Percentiles rank a stretch among this genome's conserved stretches.
These are phyloP conservation scores for Chymomyza costata DNA, from an alignment of 1,140 invertebrate species.

Conservation along the genomic window DNA sequence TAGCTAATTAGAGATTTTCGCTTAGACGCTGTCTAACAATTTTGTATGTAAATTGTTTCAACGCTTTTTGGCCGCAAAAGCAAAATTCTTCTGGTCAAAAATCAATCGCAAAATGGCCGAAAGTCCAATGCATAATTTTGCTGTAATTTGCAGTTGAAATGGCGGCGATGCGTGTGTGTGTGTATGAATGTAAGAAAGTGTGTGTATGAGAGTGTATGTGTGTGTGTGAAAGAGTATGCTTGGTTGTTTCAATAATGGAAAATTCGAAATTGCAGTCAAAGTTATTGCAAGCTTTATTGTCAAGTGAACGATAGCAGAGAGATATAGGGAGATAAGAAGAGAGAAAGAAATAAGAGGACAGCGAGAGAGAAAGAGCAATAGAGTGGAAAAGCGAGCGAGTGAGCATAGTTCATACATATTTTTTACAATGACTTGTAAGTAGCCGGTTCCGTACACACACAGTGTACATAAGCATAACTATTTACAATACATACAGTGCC, in stretches of 20 bases:
- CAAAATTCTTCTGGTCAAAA: conserved; percentile 27
- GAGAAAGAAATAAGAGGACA: too few relatives aligned
- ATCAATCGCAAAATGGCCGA: conserved; percentile 50
- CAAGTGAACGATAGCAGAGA: too few relatives aligned
- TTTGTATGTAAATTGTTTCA: conserved; percentile 20
- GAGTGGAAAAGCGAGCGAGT: too few relatives aligned
- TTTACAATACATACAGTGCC: too few relatives aligned
- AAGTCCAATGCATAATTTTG: conserved; percentile 24
- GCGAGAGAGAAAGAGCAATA: too few relatives aligned
- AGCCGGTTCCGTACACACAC: too few relatives aligned
- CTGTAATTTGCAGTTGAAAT: conserved; percentile 21
- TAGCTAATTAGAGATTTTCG: conserved; percentile 72
- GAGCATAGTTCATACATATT: too few relatives aligned
- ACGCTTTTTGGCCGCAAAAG: conserved; percentile 9
- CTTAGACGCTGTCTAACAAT: conserved; percentile 29
- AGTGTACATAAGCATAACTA: too few relatives aligned
- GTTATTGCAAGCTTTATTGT: too few relatives aligned
- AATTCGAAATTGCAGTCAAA: conserved; percentile 6
- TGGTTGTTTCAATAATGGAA: conserved; percentile 19
- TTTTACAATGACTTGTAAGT: too few relatives aligned
- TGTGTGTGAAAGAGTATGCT: conserved; percentile 3
- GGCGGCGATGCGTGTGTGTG: conserved; percentile 39
- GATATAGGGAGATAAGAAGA: too few relatives aligned
- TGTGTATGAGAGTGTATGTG: conserved; percentile 35
- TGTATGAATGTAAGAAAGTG: too few relatives aligned